Percentiles rank a stretch among this genome's conserved stretches.
These are phyloP conservation scores for Hippopotamus amphibius DNA, from an alignment of 2,113 vertebrate genomes.

Conservation along the genomic window DNA sequence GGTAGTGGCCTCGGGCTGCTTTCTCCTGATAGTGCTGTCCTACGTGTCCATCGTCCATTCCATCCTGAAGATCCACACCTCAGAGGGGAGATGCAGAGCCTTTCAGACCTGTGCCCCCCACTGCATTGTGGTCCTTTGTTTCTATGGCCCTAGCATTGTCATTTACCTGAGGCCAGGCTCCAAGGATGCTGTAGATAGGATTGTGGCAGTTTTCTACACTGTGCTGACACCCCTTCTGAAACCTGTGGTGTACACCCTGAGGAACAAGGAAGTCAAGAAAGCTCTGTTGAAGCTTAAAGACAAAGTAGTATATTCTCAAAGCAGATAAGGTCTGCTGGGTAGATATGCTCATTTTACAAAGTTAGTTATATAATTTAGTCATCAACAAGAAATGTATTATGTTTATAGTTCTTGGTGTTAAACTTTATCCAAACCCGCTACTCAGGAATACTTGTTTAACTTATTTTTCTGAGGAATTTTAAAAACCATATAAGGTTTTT, in stretches of 20 bases:
- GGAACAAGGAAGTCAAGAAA: background rate
- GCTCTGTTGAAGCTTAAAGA: background rate
- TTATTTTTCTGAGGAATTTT: background rate
- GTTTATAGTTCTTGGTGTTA: background rate
- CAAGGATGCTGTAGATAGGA: background rate
- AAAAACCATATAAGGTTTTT: background rate
- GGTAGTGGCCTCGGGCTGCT: no score
- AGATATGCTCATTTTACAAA: background rate
- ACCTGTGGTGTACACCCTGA: no score
- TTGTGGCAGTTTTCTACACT: no score
- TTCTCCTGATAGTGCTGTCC: no score
- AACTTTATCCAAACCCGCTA: background rate
- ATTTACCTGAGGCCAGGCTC: slow-evolving; percentile 27
- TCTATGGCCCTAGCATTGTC: no score
- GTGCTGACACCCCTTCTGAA: no score
- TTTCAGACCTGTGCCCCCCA: no score
- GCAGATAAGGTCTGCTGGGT: background rate
- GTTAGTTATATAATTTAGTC: background rate
- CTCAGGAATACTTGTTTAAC: background rate
- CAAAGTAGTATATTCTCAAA: background rate
- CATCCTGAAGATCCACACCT: no score
- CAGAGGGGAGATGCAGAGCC: no score
- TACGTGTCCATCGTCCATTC: no score
- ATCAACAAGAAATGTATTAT: background rate
- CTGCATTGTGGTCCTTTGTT: no score